Conservation (phyloP, 1,140 invertebrate genomes). For the Diorhabda carinulata region DNA sequence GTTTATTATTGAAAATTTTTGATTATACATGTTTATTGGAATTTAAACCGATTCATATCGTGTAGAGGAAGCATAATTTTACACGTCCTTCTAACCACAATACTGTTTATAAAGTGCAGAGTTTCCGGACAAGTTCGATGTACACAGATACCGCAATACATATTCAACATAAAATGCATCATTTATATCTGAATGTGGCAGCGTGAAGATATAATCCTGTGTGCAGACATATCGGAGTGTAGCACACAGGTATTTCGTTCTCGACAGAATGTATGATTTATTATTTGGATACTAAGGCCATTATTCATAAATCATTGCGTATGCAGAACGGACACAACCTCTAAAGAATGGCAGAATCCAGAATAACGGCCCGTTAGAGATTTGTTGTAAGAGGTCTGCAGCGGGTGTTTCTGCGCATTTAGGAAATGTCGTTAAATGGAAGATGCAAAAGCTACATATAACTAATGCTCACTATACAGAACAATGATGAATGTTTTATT, state of each 20-base stretch:
- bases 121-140: not conserved
- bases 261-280: slow-evolving; percentile 10
- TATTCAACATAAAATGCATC: slow-evolving; percentile 4
- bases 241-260: not conserved
- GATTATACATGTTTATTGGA: no score
- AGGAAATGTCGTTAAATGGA: no score
- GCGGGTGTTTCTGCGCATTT: no score
- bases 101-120: not conserved
- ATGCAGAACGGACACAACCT: not conserved
- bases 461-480: no score
- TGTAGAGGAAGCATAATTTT: no score
- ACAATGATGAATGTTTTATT: no score
- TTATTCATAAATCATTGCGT: slow-evolving; percentile 7
- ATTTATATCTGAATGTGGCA: slow-evolving; percentile 9
- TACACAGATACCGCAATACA: not conserved
- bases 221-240: not conserved
- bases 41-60: no score
- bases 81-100: not conserved
- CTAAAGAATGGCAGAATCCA: not conserved
- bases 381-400: no score
- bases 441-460: no score
- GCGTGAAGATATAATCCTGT: slow-evolving; percentile 1
- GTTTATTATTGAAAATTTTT: no score
- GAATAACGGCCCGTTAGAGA: not conserved
- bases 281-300: slow-evolving; percentile 4